phyloP scores from a whole-genome alignment of 1,140 invertebrate genomes.

The Drosophila ogumai region DNA sequence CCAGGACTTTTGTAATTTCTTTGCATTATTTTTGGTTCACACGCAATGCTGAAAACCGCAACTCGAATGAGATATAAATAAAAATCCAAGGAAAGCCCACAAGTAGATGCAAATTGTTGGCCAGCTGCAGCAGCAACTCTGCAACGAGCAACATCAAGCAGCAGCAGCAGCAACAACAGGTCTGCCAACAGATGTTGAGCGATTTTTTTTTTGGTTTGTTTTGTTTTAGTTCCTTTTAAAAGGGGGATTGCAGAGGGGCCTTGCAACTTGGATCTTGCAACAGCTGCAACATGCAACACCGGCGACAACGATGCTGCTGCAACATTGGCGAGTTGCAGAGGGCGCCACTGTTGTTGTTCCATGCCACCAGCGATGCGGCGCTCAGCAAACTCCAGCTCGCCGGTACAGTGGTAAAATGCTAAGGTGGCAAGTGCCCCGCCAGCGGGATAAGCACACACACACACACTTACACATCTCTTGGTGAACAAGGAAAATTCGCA shows the following conservation, averaged over 20 bases:
- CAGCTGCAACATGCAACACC: conserved; percentile 82
- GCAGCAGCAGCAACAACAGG: conserved; percentile 39
- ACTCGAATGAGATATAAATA: conserved; percentile 25
- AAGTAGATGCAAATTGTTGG: conserved; percentile 71
- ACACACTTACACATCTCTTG: conserved; percentile 8
- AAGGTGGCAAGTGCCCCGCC: conserved; percentile 54
- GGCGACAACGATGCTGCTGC: conserved; percentile 74
- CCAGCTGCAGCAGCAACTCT: conserved; percentile 58
- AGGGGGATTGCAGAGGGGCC: not conserved
- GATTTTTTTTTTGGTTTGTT: not conserved
- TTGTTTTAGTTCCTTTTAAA: not conserved
- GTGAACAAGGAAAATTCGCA: conserved; percentile 69
- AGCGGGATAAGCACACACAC: conserved; percentile 53
- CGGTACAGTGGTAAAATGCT: conserved; percentile 37
- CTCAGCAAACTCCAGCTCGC: conserved; percentile 57
- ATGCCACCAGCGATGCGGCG: conserved; percentile 82
- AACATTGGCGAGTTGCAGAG: conserved; percentile 66
- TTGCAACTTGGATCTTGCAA: conserved; percentile 46
- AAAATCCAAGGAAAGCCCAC: conserved; percentile 70
- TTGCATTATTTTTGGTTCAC: conserved; percentile 54
- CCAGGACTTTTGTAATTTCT: conserved; percentile 1
- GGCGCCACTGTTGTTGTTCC: conserved; percentile 84
- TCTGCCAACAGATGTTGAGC: conserved; percentile 73
- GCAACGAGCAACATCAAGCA: conserved; percentile 57
- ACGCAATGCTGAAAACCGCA: conserved; percentile 53